Evolutionary conservation across 2,888 invertebrate genomes (phyloP).

Genomic region (Calameuta pallipes): DNA sequence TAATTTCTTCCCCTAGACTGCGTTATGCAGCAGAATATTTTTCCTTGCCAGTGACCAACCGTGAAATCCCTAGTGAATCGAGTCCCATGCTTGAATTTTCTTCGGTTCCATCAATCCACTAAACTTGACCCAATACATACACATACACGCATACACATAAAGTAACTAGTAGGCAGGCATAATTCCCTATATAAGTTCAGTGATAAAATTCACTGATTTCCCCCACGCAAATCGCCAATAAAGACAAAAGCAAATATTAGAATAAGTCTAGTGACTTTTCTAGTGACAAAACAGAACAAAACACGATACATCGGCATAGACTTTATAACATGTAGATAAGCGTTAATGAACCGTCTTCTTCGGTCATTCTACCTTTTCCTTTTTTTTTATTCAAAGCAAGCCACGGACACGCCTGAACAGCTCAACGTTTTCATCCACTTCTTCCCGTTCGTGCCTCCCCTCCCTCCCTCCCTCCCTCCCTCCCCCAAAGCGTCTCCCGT

Average conservation of each 20-base stretch:
- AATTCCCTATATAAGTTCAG: too few species aligned
- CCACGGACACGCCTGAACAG: not conserved
- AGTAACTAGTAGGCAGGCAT: too few species aligned
- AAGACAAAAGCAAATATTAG: not conserved
- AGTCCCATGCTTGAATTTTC: slow-evolving; percentile 14
- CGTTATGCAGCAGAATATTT: slow-evolving; percentile 25
- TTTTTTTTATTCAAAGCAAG: not conserved
- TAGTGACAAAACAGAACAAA: not conserved
- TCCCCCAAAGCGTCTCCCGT: not conserved
- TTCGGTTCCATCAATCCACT: not conserved
- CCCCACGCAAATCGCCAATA: too few species aligned
- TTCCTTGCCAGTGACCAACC: slow-evolving; percentile 13
- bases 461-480: not conserved
- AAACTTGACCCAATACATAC: not conserved
- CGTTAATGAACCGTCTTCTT: not conserved
- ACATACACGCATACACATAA: too few species aligned
- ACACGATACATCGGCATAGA: not conserved
- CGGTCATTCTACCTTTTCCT: not conserved
- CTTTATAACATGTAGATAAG: not conserved
- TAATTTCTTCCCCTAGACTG: slow-evolving; percentile 24
- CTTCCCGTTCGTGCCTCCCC: not conserved
- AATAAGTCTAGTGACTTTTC: not conserved
- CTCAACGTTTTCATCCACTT: not conserved
- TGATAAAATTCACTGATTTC: too few species aligned
- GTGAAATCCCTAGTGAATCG: slow-evolving; percentile 26